These are phyloP conservation scores for Psephotus haematonotus DNA, from an alignment of 2,113 vertebrate species.

Conservation along the genomic window DNA sequence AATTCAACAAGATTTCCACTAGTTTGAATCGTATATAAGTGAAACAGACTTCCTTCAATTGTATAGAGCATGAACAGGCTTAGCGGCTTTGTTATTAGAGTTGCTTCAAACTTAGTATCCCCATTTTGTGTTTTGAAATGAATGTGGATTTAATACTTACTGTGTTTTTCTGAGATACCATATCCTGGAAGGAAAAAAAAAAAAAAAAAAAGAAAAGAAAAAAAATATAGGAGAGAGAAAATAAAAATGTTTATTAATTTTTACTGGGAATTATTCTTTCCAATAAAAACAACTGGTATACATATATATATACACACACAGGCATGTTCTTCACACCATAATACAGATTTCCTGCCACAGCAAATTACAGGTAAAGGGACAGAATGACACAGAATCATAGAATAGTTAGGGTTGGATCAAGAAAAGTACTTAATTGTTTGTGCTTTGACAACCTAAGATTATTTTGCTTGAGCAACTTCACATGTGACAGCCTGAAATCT, in stretches of 20 bases:
- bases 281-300: neutral
- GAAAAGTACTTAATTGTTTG: neutral
- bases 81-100: neutral
- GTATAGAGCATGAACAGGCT: neutral
- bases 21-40: neutral
- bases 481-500: neutral
- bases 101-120: neutral
- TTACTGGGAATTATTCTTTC: neutral
- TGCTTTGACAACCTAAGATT: neutral
- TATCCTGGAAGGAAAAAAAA: slow-evolving; percentile 76
- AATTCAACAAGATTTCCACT: neutral
- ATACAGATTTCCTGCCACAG: neutral
- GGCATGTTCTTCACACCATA: neutral
- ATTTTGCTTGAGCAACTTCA: neutral
- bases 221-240: neutral
- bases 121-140: neutral
- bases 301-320: neutral
- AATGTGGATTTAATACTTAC: slow-evolving; percentile 82
- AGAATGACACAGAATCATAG: neutral
- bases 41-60: neutral
- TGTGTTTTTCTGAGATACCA: slow-evolving; percentile 93
- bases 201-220: neutral
- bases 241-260: neutral
- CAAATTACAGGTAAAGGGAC: neutral
- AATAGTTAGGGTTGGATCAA: neutral